Base-by-base conservation (phyloP, 2,797 vertebrate genomes). In the Oryzias dopingdopingensis region DNA sequence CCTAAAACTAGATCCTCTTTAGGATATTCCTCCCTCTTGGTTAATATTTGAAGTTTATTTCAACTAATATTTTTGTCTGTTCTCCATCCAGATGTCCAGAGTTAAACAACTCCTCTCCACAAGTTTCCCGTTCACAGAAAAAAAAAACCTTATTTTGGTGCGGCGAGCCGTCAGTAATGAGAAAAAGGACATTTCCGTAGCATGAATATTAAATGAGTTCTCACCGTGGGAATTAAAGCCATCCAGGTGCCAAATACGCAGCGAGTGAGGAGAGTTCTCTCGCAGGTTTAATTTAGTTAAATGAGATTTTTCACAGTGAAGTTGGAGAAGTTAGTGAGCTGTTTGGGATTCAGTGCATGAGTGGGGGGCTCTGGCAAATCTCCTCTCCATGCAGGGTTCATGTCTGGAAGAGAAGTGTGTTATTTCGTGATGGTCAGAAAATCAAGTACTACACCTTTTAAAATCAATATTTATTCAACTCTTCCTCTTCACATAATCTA, bases 391-490 rank as follows among this genome's bases (percentile, higher is more conserved):
- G 23, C 48, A 6, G 59, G n/a, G 5, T 26, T 29, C 1, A 15
- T 52, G 37, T 16, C 14, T 52, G 23, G 0, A 24, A 43, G 8
- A 52, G 48, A 57, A 7, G 18, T 43, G 42, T 5, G 43, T 22
- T 22, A 22, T 22, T 6, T 29, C 1, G 26, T 6, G 26, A 29
- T 6, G 26, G 26, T 32, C 32, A 37, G 17, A 52, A 49, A 72
- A 62, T 67, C 45, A 32, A 37, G 32, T 13, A 10, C 32, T 37
- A 12, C 32, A 12, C 32, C 50, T 42, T 51, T 50, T 46, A 57
- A 59, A 42, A 70, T 81, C 70, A 75, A 79, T 82, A 79, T 77
- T 63, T 59, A 80, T 77, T 54, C 52, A 77, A 65, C 50, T 52
- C 62, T 61, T 59, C 49, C 48, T n/a, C 40, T 6, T 15, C 32